phyloP scores from a whole-genome alignment of 2,113 vertebrate species.

The Catharus fuscescens region DNA sequence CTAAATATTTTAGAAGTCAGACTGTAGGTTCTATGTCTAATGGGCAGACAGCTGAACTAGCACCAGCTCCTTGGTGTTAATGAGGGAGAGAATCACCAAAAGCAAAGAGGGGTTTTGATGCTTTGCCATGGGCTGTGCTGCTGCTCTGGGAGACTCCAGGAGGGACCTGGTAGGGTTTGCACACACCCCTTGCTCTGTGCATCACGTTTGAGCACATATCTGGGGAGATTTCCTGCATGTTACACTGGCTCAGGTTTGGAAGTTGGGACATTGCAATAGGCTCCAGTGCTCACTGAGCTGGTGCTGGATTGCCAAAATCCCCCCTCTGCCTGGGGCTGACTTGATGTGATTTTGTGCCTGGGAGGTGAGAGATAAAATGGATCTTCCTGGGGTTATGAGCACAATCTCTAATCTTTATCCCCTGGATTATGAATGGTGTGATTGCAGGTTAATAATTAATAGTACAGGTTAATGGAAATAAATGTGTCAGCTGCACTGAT shows the following conservation, averaged over 20 bases:
- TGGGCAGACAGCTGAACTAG: not conserved
- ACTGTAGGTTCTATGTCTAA: not conserved
- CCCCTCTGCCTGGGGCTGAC: not conserved
- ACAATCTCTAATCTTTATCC: not conserved
- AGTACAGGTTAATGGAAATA: not conserved
- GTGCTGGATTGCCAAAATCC: not conserved
- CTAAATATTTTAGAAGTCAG: not conserved
- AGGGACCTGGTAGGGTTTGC: not conserved
- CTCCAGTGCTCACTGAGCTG: not conserved
- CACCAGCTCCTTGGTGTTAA: not conserved
- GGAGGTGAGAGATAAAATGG: not conserved
- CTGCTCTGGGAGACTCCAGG: fast-evolving
- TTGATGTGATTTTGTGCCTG: not conserved
- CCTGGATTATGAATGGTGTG: not conserved
- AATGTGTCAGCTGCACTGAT: not conserved
- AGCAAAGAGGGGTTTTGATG: not conserved
- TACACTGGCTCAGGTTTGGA: not conserved
- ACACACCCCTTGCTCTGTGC: not conserved
- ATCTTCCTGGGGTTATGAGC: not conserved
- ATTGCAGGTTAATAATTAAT: conserved; percentile 22
- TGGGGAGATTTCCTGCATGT: not conserved
- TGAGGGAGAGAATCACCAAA: not conserved
- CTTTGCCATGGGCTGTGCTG: not conserved
- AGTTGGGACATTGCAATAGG: fast-evolving
- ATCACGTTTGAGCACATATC: fast-evolving